These are phyloP conservation scores for Sparus aurata DNA, from an alignment of 2,797 vertebrate species.

Conservation along the genomic window DNA sequence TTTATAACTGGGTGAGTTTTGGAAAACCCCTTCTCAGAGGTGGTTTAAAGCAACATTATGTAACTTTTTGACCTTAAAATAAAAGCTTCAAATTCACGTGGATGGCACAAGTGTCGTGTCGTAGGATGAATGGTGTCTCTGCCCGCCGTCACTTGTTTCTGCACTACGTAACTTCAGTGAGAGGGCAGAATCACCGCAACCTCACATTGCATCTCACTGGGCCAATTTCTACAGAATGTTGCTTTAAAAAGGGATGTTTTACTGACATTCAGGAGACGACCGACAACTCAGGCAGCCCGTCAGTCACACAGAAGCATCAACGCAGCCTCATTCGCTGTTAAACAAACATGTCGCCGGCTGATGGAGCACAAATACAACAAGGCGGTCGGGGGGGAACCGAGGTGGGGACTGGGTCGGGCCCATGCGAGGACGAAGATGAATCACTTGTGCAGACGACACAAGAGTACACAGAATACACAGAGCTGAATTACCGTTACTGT, in stretches of 20 bases:
- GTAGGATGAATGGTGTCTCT: too few species aligned
- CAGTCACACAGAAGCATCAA: conserved; percentile 34
- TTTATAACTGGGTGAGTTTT: background rate
- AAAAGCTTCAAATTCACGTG: too few species aligned
- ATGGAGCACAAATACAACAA: conserved; percentile 39
- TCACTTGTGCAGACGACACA: conserved; percentile 69
- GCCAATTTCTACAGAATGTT: background rate
- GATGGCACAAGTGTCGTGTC: too few species aligned
- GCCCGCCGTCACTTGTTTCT: too few species aligned
- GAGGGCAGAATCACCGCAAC: too few species aligned
- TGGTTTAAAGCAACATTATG: too few species aligned
- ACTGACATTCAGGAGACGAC: conserved; percentile 28
- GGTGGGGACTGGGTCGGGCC: conserved; percentile 34
- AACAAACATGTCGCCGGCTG: conserved; percentile 38
- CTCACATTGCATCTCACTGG: too few species aligned
- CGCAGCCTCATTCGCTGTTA: conserved; percentile 37
- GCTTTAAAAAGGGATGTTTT: background rate
- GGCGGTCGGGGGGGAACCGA: conserved; percentile 35
- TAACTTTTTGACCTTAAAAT: too few species aligned
- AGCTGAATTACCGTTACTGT: conserved; percentile 98
- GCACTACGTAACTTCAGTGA: too few species aligned
- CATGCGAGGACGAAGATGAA: conserved; percentile 76
- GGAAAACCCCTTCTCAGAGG: background rate
- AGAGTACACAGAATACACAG: conserved; percentile 74
- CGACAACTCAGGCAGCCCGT: conserved; percentile 32